phyloP scores from a whole-genome alignment of 2,113 vertebrate species.

The Channa argus region DNA sequence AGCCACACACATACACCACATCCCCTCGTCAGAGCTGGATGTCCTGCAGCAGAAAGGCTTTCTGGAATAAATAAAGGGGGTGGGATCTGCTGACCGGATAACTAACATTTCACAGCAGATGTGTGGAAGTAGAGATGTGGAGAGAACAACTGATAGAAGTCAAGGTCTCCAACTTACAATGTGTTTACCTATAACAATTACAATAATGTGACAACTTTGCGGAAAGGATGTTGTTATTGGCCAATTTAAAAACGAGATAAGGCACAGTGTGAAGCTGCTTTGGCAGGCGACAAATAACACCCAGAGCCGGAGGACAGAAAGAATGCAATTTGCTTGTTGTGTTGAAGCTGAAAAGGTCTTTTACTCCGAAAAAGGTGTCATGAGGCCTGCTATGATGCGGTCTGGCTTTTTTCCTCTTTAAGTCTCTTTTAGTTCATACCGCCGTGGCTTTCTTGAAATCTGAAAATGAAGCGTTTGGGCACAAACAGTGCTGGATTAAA shows the following conservation, averaged over 20 bases:
- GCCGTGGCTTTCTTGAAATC: slow-evolving; percentile 32
- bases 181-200: slow-evolving; percentile 58
- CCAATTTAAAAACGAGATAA: slow-evolving; percentile 65
- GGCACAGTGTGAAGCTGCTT: slow-evolving; percentile 28
- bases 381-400: slow-evolving; percentile 30
- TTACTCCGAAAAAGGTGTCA: slow-evolving; percentile 44
- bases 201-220: slow-evolving; percentile 31
- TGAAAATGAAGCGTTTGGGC: slow-evolving; percentile 50
- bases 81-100: slow-evolving; percentile 54
- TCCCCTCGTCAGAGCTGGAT: slow-evolving; percentile 40
- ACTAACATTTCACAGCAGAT: slow-evolving; percentile 41
- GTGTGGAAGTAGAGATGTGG: slow-evolving; percentile 14
- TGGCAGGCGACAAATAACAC: slow-evolving; percentile 52
- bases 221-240: slow-evolving; percentile 34
- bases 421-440: slow-evolving; percentile 14
- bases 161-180: slow-evolving; percentile 11
- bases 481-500: not conserved
- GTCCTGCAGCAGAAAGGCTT: slow-evolving; percentile 53
- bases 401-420: slow-evolving; percentile 22
- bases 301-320: slow-evolving; percentile 53
- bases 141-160: slow-evolving; percentile 6
- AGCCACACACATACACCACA: slow-evolving; percentile 15
- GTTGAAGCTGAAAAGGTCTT: slow-evolving; percentile 51
- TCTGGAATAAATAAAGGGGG: slow-evolving; percentile 52
- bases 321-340: slow-evolving; percentile 68